Base-by-base conservation (phyloP, 2,888 invertebrate genomes). In the Mesoligia furuncula region DNA sequence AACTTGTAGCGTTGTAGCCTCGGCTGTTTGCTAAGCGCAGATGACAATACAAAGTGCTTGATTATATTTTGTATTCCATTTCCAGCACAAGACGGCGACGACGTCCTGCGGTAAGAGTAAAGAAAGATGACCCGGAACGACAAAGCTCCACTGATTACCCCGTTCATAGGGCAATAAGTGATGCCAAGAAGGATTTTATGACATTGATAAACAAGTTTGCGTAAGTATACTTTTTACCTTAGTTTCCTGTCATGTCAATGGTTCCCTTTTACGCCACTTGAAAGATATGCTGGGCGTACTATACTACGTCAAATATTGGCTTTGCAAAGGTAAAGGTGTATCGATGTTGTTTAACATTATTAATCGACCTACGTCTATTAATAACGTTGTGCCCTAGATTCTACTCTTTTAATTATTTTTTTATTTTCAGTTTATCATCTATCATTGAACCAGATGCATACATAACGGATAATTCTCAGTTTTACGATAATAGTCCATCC, bases 361-460 rank as follows among this genome's bases (percentile, higher is more conserved):
- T 54, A 11, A 54, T 54, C 24, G 24, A 54, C n/a, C 11, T 54
- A 54, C 11, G 3, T 24, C 24, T 3, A 54, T 54, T 24, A 24
- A 54, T 3, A 24, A 24, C 11, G 24, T 54, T 36, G 17, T 11
- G 68, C 9, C 48, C 15, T 31, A 24, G 24, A 48, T 48, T 15
- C 24, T 9, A 36, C n/a, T 57, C 24, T 68, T 31, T 9, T 11
- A 9, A 39, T 15, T 69, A 1, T 24, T 61, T 48, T 15, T 2
- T 8, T 17, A 0, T 45, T 84, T 85, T 64, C 77, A 88, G 88
- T 54, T 74, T 87, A n/a, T 36, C 81, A 9, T 76, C 76, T 1
- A 83, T 20, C 31, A 24, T 64, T 27, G 81, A 87, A 65, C 87
- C 88, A 20, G 87, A 88, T 80, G 42, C 80, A 1, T 87, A 88